Conservation (phyloP, 1,140 invertebrate species). For the Neodiprion fabricii region DNA sequence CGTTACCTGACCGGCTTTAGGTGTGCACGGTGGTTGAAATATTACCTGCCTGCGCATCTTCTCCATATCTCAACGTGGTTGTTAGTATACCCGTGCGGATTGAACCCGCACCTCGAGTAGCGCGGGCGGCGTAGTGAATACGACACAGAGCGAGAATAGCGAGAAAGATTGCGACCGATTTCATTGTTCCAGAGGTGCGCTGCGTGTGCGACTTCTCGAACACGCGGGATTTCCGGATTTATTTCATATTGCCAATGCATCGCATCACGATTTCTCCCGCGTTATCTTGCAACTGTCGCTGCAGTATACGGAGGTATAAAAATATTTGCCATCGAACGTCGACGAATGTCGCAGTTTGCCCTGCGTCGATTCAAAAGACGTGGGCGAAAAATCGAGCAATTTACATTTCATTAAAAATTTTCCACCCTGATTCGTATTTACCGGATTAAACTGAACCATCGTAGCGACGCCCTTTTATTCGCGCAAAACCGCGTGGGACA, state of each 20-base stretch:
- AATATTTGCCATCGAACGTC: no score
- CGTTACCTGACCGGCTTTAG: background rate
- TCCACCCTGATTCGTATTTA: no score
- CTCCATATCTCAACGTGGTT: background rate
- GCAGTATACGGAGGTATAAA: no score
- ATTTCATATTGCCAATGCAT: background rate
- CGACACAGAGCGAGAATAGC: background rate
- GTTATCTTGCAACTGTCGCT: background rate
- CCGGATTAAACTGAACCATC: no score
- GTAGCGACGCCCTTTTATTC: no score
- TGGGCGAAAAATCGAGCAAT: no score
- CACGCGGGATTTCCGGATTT: background rate
- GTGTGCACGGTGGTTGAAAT: background rate
- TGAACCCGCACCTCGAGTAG: no score
- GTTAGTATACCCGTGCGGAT: no score
- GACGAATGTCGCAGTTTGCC: no score
- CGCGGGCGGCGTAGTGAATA: background rate
- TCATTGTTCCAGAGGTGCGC: background rate
- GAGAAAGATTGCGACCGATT: background rate
- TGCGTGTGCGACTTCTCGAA: background rate
- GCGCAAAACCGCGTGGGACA: background rate
- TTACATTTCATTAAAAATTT: no score
- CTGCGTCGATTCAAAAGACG: no score
- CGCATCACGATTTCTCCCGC: background rate
- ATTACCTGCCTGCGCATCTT: background rate